Base-by-base conservation (phyloP, 2,797 vertebrate genomes). In the Ateles fusciceps region DNA sequence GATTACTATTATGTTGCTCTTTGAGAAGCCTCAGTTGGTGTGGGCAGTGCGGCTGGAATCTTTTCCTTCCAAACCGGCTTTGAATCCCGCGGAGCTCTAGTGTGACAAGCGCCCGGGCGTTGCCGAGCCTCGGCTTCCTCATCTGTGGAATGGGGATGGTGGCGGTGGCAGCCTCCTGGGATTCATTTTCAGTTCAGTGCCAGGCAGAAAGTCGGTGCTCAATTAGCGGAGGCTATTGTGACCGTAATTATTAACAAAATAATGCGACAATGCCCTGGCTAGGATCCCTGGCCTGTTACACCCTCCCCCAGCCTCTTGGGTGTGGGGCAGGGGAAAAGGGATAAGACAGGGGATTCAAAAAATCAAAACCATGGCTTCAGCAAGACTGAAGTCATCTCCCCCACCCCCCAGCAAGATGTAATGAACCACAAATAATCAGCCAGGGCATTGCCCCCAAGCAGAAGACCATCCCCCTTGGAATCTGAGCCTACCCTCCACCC, bases 21-120 rank as follows among this genome's bases (percentile, higher is more conserved):
- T 74, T 24, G 96, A 98, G 98, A 96, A 95, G 98, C 96, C 98
- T 83, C 33, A 17, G 96, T 84, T 95, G 97, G 98, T 95, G 93
- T 42, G 91, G 98, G 98, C 97, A 97, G 94, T 3, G 83, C 22
- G 0, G 97, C 98, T 97, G 97, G 93, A 98, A 97, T 94, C 92
- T 93, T 97, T 97, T 95, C 97, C 95, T 98, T 98, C 98, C 98
- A 97, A 95, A 79, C 0, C 75, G 7, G 17, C 21, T 91, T 42
- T 50, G 14, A 19, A 92, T 93, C 89, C 81, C 5, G 36, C 79
- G 86, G n/a, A 26, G 30, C 61, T 57, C 42, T 72, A 42, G 59
- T 2, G 75, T 52, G 86, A 85, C 64, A 22, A 80, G 57, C 3
- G 92, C 87, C 92, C 3, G 2, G 57, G 28, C 5, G 14, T 19